Base-by-base conservation (phyloP, 2,797 vertebrate genomes). In the Chlorospingus semifuscus region DNA sequence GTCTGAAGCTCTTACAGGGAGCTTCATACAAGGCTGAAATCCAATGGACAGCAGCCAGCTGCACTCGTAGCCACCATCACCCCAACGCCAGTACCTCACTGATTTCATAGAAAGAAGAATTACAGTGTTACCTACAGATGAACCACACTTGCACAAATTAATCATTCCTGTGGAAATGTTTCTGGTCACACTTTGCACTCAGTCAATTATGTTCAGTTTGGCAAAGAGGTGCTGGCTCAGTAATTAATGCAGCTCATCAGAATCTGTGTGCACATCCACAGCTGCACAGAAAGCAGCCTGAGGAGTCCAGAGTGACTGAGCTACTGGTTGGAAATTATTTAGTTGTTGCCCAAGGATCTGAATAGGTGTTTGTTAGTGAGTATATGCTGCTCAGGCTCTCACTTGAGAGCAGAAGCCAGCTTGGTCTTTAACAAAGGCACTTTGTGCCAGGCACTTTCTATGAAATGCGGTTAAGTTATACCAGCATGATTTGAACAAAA, bases 1-100 rank as follows among this genome's bases (percentile, higher is more conserved):
- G 12, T 32, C n/a, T n/a, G n/a, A n/a, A n/a, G n/a, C n/a, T n/a
- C 63, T 89, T 63, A 37, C 0, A 46, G n/a, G 12, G 37, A 72
- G 18, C 39, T 71, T 59, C 36, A 78, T 55, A 47, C 50, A 76
- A 64, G 32, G 34, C 60, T 80, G 76, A 68, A 89, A 64, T 22
- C 36, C 59, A 66, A 60, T 3, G 1, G 66, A 6, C 41, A 29
- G 50, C 60, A 92, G 60, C 18, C 59, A 50, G 56, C 80, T 66
- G 81, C 56, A 34, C 12, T 42, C 0, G 0, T 1, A 2, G 42
- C 17, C 46, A 47, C 46, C 46, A 47, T 47, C 23, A 47, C 4
- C 23, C 2, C 3, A 12, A 36, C 24, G 55, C 64, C 76, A 52
- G 36, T 2, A 42, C 26, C 30, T 50, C 49, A 23, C 4, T 34